A percentile compares a stretch with the other conserved stretches of the same genome.
Conservation (phyloP, 92 coral and sea anemone species). For the Virgularia gustaviana region DNA sequence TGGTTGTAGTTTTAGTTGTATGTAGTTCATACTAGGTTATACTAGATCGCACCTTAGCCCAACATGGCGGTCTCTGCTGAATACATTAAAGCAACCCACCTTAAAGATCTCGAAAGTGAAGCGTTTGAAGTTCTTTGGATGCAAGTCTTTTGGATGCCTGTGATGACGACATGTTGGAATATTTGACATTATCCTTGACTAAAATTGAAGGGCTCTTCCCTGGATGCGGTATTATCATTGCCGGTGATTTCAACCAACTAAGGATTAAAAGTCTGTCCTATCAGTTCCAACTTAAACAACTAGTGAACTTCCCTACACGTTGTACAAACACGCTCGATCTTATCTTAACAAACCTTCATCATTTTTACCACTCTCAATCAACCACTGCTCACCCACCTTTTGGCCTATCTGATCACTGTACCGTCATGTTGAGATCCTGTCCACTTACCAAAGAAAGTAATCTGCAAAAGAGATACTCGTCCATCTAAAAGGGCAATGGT, state of each 20-base stretch:
- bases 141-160: no score
- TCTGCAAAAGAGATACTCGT: neutral
- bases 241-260: conserved; percentile 27
- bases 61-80: no score
- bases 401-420: conserved; percentile 32
- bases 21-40: no score
- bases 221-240: conserved; percentile 29
- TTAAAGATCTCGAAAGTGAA: no score
- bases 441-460: no score
- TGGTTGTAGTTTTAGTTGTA: no score
- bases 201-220: conserved; percentile 23
- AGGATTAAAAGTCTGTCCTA: conserved; percentile 2
- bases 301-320: conserved; percentile 20
- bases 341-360: conserved; percentile 19
- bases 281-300: conserved; percentile 25
- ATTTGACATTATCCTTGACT: conserved; percentile 4
- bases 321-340: conserved; percentile 14
- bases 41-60: no score
- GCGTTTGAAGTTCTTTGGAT: no score
- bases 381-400: conserved; percentile 21
- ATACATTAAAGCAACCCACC: no score
- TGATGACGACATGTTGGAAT: conserved; percentile 9
- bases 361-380: neutral
- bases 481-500: neutral
- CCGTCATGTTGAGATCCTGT: neutral